Base-by-base conservation (phyloP, 1,140 invertebrate genomes). In the Thaumatotibia leucotreta region DNA sequence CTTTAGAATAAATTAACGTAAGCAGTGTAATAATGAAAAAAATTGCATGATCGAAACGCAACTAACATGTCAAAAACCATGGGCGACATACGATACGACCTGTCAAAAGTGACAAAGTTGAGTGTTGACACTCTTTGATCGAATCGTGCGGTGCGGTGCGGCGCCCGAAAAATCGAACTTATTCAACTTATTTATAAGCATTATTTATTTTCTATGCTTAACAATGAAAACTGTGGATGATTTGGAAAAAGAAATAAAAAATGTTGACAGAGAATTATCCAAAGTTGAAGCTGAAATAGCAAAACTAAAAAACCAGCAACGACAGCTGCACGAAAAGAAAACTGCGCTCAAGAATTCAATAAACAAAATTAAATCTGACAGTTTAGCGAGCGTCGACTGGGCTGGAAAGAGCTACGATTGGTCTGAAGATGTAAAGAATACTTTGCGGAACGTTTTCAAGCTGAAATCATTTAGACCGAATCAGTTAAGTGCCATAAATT, bases 401-500 rank as follows among this genome's bases (percentile, higher is more conserved):
- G 86, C 91, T 58, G 84, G 84, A 11, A 79, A 73, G 17, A 70
- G 83, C 76, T 97, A 96, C 80, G 75, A 92, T 52, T 98, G 96
- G 96, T 96, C 94, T 0, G 82, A 91, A 17, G 89, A 94, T 66
- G 76, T 97, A 0, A 79, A 85, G 49, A 86, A 91, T 8, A 88
- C 86, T 0, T 82, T 96, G 63, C 92, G 92, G 24, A 83, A 92
- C 63, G 85, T 94, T 0, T 97, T 97, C 76, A 92, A 94, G 50
- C 93, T 97, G 62, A 79, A 93, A 14, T 77, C 86, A 3, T 94
- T 97, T 74, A 92, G 97, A 65, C 93, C 95, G 1, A 92, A 95
- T 76, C 97, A 98, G 83, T 83, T 96, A 27, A 91, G 94, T 64
- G 94, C 95, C 0, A 97, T 98, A 70, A 98, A 98, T 92, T 96